A percentile compares a stretch with the other conserved stretches of the same genome.
Evolutionary conservation across 2,888 invertebrate genomes (phyloP).

Genomic region (Callosobruchus maculatus): DNA sequence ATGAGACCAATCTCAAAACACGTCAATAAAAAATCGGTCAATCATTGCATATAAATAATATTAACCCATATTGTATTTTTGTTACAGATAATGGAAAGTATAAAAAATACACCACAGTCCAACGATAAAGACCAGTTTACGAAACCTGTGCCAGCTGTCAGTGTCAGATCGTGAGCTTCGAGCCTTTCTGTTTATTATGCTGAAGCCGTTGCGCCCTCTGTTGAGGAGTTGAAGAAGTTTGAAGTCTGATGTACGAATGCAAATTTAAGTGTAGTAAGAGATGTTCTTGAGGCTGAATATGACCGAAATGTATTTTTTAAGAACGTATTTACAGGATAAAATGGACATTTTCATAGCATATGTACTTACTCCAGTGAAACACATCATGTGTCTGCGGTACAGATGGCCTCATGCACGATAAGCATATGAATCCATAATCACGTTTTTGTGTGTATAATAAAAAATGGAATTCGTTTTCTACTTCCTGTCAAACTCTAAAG

Average conservation of each 20-base stretch:
- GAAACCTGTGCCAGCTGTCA: constrained; percentile 36
- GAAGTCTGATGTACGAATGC: not conserved
- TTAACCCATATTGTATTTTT: constrained; percentile 14
- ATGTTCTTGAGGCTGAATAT: not conserved
- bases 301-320: not conserved
- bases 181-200: not conserved
- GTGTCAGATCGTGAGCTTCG: constrained; percentile 37
- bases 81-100: constrained; percentile 34
- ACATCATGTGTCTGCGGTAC: not conserved
- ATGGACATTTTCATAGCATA: not conserved
- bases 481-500: too few species aligned
- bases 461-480: too few species aligned
- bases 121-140: constrained; percentile 28
- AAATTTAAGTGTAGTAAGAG: not conserved
- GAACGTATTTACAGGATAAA: not conserved
- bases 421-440: too few species aligned
- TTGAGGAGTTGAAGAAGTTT: not conserved
- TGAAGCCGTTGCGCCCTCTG: not conserved
- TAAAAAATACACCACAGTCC: constrained; percentile 24
- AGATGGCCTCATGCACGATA: too few species aligned
- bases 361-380: not conserved
- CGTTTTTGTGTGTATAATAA: too few species aligned
- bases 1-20: too few species aligned
- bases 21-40: too few species aligned
- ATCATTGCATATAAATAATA: too few species aligned